These are phyloP conservation scores for Physocephala rufipes DNA, from an alignment of 2,888 invertebrate species.

Conservation along the genomic window DNA sequence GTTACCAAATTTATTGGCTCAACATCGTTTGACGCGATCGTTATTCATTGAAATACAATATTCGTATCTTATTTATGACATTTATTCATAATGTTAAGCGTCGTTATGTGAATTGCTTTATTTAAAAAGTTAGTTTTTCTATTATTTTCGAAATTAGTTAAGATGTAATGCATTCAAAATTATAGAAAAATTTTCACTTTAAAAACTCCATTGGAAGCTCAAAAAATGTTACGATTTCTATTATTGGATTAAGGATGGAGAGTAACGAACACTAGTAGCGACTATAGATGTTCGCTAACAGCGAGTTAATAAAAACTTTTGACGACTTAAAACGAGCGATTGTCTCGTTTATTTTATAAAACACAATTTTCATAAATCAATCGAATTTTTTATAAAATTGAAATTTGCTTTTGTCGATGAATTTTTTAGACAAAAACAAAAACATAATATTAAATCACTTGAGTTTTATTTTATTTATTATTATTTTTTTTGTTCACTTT, in stretches of 20 bases:
- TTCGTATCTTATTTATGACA: too few species aligned
- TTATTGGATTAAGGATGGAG: too few species aligned
- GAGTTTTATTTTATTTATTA: too few species aligned
- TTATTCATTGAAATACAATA: too few species aligned
- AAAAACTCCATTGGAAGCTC: too few species aligned
- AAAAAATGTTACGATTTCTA: too few species aligned
- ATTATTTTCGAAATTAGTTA: neutral
- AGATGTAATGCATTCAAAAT: neutral
- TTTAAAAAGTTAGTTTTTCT: too few species aligned
- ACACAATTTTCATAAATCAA: neutral
- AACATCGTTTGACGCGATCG: too few species aligned
- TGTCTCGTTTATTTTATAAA: neutral
- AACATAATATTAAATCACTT: too few species aligned
- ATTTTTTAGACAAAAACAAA: too few species aligned
- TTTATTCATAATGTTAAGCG: too few species aligned
- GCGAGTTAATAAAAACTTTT: neutral
- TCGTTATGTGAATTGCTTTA: neutral
- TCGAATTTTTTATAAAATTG: neutral
- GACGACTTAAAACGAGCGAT: neutral
- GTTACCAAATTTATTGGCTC: neutral
- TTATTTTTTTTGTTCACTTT: neutral
- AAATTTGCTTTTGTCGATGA: neutral
- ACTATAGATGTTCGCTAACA: neutral
- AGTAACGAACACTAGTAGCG: neutral
- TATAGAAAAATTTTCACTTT: too few species aligned